phyloP scores from a whole-genome alignment of 2,888 invertebrate genomes.

The Amphiduros pacificus region DNA sequence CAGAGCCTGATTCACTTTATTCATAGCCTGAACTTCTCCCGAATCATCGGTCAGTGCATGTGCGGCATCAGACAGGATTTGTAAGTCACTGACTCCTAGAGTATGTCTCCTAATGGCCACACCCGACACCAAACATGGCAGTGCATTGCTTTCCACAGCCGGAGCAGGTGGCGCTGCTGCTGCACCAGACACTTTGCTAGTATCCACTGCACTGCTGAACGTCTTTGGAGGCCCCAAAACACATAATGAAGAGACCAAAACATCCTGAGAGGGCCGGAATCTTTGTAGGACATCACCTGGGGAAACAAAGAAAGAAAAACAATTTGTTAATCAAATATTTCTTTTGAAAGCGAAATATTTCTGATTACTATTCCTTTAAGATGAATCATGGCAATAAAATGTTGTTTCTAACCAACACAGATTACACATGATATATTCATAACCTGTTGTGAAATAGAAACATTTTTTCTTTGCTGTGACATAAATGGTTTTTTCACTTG shows the following conservation, averaged over 20 bases:
- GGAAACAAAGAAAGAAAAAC: background rate
- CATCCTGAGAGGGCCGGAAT: constrained; percentile 49
- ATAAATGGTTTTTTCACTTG: no score
- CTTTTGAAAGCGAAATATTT: no score
- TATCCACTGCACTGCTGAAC: background rate
- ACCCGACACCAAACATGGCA: constrained; percentile 56
- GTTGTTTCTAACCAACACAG: no score
- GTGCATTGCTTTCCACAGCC: constrained; percentile 20
- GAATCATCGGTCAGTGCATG: constrained; percentile 29
- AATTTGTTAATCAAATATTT: background rate
- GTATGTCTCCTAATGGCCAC: constrained; percentile 53
- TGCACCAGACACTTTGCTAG: background rate
- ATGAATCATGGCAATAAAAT: no score
- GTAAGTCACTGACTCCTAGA: constrained; percentile 23
- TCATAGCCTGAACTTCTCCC: constrained; percentile 72
- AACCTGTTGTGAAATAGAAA: no score
- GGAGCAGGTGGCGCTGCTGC: background rate
- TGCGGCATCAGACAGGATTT: constrained; percentile 26
- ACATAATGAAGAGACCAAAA: constrained; percentile 48
- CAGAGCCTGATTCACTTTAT: constrained; percentile 75
- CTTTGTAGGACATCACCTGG: constrained; percentile 13
- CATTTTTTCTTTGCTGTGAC: no score
- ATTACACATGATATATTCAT: no score
- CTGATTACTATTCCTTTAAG: no score
- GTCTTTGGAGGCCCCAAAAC: constrained; percentile 37